A percentile compares a stretch with the other conserved stretches of the same genome.
phyloP scores from a whole-genome alignment of 1,140 invertebrate species.

The Caenorhabditis latens region DNA sequence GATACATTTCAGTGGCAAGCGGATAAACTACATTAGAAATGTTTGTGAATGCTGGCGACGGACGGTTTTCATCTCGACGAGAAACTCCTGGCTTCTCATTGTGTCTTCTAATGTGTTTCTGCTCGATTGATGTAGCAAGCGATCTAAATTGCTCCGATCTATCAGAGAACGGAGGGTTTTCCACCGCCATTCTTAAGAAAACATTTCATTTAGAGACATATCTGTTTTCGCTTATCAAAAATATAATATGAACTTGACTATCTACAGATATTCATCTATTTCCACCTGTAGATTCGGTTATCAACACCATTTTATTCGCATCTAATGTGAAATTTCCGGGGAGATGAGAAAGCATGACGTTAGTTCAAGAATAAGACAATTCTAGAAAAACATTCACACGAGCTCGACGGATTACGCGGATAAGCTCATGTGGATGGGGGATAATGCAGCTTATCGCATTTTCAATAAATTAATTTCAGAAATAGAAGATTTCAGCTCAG shows the following conservation, averaged over 20 bases:
- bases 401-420: constrained; percentile 6
- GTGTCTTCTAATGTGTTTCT: constrained; percentile 31
- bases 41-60: not conserved
- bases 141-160: constrained; percentile 20
- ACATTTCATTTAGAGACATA: not conserved
- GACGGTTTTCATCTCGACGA: constrained; percentile 39
- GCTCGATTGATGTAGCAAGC: constrained; percentile 22
- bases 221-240: not conserved
- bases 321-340: constrained; percentile 40
- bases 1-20: not conserved
- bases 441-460: constrained; percentile 25
- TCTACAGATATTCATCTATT: not conserved
- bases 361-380: constrained; percentile 13
- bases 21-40: constrained; percentile 13
- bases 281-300: not conserved
- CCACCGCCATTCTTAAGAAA: not conserved
- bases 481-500: constrained; percentile 27
- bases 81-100: constrained; percentile 20
- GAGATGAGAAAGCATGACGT: constrained; percentile 31
- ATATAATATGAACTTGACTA: not conserved
- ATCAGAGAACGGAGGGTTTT: constrained; percentile 12
- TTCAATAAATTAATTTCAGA: constrained; percentile 53
- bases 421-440: constrained; percentile 32
- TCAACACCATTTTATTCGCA: constrained; percentile 55
- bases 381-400: constrained; percentile 37